Conservation (phyloP, 2,888 invertebrate genomes). For the Andrena minutula region DNA sequence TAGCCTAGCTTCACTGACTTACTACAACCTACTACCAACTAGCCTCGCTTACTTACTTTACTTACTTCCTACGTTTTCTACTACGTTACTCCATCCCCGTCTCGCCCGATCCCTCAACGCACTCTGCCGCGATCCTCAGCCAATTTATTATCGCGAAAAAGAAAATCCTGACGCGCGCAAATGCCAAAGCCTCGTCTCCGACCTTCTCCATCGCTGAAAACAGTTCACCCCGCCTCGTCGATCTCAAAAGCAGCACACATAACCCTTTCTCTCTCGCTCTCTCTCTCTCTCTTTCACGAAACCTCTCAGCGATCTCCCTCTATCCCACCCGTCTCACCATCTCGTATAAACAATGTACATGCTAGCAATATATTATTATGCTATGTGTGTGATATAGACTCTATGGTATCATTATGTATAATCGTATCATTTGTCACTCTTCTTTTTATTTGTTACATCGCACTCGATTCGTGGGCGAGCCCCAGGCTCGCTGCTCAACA, state of each 20-base stretch:
- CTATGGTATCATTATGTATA: slow-evolving; percentile 84
- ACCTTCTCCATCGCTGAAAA: slow-evolving; percentile 29
- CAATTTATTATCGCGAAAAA: slow-evolving; percentile 40
- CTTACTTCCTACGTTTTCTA: slow-evolving; percentile 69
- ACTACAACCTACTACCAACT: slow-evolving; percentile 76
- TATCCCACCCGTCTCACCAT: slow-evolving; percentile 43
- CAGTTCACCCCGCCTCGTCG: slow-evolving; percentile 10
- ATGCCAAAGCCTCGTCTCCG: slow-evolving; percentile 53
- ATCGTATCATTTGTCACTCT: slow-evolving; percentile 72
- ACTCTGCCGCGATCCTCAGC: slow-evolving; percentile 23
- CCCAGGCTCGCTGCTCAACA: slow-evolving; percentile 81
- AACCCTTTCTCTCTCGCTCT: slow-evolving; percentile 13
- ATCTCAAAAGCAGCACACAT: slow-evolving; percentile 5
- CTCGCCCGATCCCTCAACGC: slow-evolving; percentile 9
- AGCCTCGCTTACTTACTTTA: slow-evolving; percentile 75
- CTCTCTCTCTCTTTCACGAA: slow-evolving; percentile 3
- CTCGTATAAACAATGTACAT: slow-evolving; percentile 83
- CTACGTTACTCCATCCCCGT: slow-evolving; percentile 39
- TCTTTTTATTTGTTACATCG: slow-evolving; percentile 59
- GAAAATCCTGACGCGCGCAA: slow-evolving; percentile 54
- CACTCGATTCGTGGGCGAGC: slow-evolving; percentile 68
- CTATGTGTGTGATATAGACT: slow-evolving; percentile 84
- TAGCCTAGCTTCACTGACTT: slow-evolving; percentile 81
- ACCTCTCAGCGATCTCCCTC: slow-evolving; percentile 19
- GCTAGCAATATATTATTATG: slow-evolving; percentile 85